phyloP scores from a whole-genome alignment of 1,140 invertebrate genomes.

The Lithobius niger region DNA sequence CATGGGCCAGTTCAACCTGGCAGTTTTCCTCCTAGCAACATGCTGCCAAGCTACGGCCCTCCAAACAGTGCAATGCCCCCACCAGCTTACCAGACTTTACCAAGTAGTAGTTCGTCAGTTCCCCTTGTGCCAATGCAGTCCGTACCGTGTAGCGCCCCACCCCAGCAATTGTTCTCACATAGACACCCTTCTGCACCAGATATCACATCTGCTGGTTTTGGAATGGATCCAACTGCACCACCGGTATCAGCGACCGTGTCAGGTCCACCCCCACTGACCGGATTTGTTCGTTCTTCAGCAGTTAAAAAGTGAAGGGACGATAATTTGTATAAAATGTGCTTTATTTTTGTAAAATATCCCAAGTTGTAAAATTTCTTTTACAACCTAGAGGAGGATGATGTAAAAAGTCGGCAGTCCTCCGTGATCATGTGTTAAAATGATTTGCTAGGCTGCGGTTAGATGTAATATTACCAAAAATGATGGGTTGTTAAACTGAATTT shows the following conservation, averaged over 20 bases:
- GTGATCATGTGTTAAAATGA: too few species aligned
- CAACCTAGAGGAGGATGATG: too few species aligned
- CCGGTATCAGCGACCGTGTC: conserved; percentile 27
- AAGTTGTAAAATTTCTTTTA: too few species aligned
- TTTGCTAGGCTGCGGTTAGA: too few species aligned
- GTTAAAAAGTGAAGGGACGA: too few species aligned
- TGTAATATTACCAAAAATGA: too few species aligned
- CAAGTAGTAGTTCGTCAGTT: background rate
- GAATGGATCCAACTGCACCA: conserved; percentile 40
- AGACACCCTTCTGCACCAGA: background rate
- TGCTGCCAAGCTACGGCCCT: conserved; percentile 4
- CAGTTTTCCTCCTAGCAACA: conserved; percentile 11
- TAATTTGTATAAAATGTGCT: too few species aligned
- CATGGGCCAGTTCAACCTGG: background rate
- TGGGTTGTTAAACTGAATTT: too few species aligned
- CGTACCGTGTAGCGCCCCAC: background rate
- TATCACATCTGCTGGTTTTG: conserved; percentile 16
- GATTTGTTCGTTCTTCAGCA: conserved; percentile 21
- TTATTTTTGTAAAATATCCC: too few species aligned
- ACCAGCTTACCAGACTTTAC: background rate
- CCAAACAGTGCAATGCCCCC: too few species aligned
- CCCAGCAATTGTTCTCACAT: background rate
- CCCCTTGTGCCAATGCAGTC: background rate
- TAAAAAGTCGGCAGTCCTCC: too few species aligned
- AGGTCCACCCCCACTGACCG: conserved; percentile 40